Conservation (phyloP, 2,113 vertebrate species). For the Sinosuthora webbiana region DNA sequence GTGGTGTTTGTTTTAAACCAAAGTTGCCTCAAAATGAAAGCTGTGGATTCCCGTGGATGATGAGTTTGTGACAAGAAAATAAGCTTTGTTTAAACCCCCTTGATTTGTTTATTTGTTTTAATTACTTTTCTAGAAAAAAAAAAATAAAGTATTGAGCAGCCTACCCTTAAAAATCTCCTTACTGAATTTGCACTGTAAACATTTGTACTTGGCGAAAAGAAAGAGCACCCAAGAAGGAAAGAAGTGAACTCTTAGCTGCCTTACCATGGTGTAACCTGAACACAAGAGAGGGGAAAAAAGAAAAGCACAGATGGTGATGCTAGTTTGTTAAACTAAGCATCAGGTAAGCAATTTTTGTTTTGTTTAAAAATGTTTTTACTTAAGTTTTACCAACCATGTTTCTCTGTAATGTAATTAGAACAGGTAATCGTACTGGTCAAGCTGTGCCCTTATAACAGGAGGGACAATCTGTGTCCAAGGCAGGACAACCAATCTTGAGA, state of each 20-base stretch:
- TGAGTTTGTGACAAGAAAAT: neutral
- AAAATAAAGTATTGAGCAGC: neutral
- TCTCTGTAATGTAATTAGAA: neutral
- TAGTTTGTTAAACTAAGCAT: neutral
- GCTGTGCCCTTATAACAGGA: neutral
- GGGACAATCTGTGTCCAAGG: neutral
- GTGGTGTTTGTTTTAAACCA: neutral
- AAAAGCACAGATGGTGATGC: neutral
- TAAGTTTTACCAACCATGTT: neutral
- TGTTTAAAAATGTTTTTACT: neutral
- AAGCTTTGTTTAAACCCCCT: neutral
- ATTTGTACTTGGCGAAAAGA: neutral
- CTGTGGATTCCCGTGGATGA: neutral
- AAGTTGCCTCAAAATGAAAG: neutral
- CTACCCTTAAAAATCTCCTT: neutral
- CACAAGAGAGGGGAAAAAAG: neutral
- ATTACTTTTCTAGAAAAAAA: neutral
- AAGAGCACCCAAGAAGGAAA: neutral
- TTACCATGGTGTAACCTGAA: neutral
- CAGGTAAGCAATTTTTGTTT: neutral
- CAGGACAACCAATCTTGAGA: neutral
- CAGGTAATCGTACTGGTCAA: fast-evolving
- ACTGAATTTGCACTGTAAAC: neutral
- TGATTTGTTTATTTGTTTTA: neutral
- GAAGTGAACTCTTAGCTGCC: neutral